Evolutionary conservation across 2,113 vertebrate genomes (phyloP).

Genomic region (Antechinus stuartii): DNA sequence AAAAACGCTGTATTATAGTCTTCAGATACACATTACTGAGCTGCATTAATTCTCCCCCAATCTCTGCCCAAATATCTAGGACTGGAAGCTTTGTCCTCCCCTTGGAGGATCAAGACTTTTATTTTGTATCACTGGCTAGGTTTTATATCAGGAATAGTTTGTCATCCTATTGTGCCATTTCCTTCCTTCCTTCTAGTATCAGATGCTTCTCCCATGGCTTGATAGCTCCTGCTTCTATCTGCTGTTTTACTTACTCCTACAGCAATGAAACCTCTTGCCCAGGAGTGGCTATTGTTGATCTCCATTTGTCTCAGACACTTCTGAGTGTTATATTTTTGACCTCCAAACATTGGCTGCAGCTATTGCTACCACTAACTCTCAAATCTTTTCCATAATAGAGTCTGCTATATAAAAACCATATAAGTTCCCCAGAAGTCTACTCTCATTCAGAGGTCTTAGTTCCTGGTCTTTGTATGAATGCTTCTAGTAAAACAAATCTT

Average conservation of each 20-base stretch:
- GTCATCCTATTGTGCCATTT: not conserved
- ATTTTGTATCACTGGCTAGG: not conserved
- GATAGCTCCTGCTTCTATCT: not conserved
- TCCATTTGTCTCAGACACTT: not conserved
- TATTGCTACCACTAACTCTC: too few relatives aligned
- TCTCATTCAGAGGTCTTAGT: too few relatives aligned
- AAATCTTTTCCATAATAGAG: not conserved
- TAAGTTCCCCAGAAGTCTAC: not conserved
- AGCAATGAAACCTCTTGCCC: not conserved
- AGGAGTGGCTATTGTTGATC: not conserved
- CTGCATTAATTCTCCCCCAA: not conserved
- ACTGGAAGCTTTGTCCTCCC: not conserved
- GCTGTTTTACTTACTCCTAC: not conserved
- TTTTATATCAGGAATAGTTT: not conserved
- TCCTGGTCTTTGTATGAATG: too few relatives aligned
- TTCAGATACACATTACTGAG: not conserved
- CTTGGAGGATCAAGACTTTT: not conserved
- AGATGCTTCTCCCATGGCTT: not conserved
- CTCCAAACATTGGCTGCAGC: not conserved
- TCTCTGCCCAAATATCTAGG: not conserved
- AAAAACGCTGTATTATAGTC: not conserved
- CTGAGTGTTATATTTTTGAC: not conserved
- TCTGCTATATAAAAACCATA: not conserved
- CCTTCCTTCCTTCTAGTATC: not conserved
- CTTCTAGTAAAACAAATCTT: too few relatives aligned